A percentile compares a stretch with the other conserved stretches of the same genome.
These are phyloP conservation scores for Sanderia malayensis DNA, from an alignment of 30 jellyfish, hydroid and myxozoan species.

Conservation along the genomic window DNA sequence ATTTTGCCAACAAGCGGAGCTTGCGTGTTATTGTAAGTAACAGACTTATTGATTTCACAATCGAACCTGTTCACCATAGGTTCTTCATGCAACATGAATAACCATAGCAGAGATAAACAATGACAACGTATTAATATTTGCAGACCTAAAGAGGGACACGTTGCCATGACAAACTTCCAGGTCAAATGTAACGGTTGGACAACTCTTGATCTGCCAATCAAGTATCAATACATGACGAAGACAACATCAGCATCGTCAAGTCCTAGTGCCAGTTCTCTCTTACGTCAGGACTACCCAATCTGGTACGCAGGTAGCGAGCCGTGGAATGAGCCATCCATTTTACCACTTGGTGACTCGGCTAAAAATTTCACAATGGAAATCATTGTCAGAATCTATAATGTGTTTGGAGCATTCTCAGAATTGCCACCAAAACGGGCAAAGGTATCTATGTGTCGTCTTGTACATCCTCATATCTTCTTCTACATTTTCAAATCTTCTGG, in stretches of 20 bases:
- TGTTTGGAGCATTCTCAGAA: conserved; percentile 52
- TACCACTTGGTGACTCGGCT: conserved; percentile 65
- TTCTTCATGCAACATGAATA: no score
- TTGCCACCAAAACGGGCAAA: conserved; percentile 9
- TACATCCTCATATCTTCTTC: no score
- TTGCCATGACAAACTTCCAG: conserved; percentile 45
- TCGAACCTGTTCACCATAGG: not conserved
- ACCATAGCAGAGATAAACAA: no score
- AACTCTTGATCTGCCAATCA: conserved; percentile 50
- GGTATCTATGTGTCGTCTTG: conserved; percentile 27
- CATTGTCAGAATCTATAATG: conserved; percentile 49
- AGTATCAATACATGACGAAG: conserved; percentile 55
- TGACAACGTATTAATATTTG: no score
- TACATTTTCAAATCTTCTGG: no score
- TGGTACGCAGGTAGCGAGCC: conserved; percentile 69
- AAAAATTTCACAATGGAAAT: conserved; percentile 45
- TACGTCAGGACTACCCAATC: conserved; percentile 34
- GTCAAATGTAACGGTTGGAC: conserved; percentile 66
- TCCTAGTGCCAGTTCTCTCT: conserved; percentile 21
- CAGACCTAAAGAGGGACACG: conserved; percentile 56
- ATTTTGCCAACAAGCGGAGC: conserved; percentile 50
- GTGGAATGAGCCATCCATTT: conserved; percentile 29
- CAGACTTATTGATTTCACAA: not conserved
- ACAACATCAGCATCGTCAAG: conserved; percentile 7
- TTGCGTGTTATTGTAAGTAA: conserved; percentile 50